Base-by-base conservation (phyloP, 1,140 invertebrate genomes). In the Meteorus sp. region DNA sequence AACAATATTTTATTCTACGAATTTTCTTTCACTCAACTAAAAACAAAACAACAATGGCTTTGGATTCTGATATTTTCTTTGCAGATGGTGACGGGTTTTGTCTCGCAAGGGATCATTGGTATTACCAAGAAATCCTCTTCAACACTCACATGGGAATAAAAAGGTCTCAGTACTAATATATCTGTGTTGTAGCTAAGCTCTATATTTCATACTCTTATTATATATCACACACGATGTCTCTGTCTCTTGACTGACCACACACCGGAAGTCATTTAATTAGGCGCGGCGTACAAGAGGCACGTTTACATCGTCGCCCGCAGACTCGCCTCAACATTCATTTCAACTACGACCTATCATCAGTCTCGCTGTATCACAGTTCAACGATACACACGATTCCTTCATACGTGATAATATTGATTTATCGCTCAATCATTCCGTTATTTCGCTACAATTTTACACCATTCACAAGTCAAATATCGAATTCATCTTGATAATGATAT, bases 51-150 rank as follows among this genome's bases (percentile, higher is more conserved):
- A 31, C 8, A 39, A 7, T 39, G 45, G 66, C 69, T 66, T 66
- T 66, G 65, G 70, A 61, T 64, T 58, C 64, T 66, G 67, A 52
- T 70, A 60, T 71, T 70, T 72, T 50, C 39, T 71, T 77, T 78
- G 72, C 76, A 77, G 76, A 73, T 77, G 76, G 74, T 74, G 73
- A 69, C 52, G 75, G 76, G 70, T 67, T 67, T n/a, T n/a, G n/a
- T n/a, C 69, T 69, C 65, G 58, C 52, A 63, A 22, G 19, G 13
- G 44, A 25, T 29, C 27, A 51, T 13, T 33, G n/a, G 13, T 39
- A 22, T 22, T 27, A 22, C 29, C 43, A 55, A 43, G 7, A 9
- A 23, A 53, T n/a, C 9, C 17, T 41, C 17, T 19, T 2, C 15
- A 13, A 13, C 3, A 39, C 35, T 13, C 35, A 39, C 8, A 39